Conservation (phyloP, 2,888 invertebrate genomes). For the Leptopterna dolabrata region DNA sequence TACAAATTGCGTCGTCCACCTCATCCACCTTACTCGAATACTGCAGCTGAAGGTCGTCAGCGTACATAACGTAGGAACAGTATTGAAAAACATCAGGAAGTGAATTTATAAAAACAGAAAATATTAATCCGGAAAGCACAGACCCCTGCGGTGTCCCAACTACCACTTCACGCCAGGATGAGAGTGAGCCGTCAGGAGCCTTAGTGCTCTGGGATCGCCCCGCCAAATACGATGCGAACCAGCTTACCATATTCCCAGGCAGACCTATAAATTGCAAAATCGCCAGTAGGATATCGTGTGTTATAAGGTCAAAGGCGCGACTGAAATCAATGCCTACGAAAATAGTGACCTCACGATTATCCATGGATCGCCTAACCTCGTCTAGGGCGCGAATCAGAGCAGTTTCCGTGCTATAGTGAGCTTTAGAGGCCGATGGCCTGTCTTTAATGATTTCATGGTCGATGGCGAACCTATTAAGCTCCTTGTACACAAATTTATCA, state of each 20-base stretch:
- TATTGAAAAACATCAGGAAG: too few relatives aligned
- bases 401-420: not conserved
- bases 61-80: not conserved
- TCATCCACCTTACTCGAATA: too few relatives aligned
- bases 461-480: not conserved
- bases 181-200: not conserved
- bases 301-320: not conserved
- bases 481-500: not conserved
- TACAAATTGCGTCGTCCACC: too few relatives aligned
- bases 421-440: not conserved
- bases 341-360: not conserved
- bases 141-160: not conserved
- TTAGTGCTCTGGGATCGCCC: not conserved
- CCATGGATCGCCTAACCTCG: not conserved
- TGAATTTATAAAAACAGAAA: not conserved
- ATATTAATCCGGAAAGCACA: not conserved
- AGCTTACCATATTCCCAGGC: not conserved
- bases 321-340: not conserved
- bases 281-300: not conserved
- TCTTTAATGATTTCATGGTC: not conserved
- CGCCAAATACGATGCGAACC: not conserved
- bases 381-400: not conserved
- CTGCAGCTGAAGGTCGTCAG: too few relatives aligned
- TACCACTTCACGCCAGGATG: not conserved
- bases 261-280: not conserved